phyloP scores from a whole-genome alignment of 2,888 invertebrate genomes.

The Cephus pygmeus region DNA sequence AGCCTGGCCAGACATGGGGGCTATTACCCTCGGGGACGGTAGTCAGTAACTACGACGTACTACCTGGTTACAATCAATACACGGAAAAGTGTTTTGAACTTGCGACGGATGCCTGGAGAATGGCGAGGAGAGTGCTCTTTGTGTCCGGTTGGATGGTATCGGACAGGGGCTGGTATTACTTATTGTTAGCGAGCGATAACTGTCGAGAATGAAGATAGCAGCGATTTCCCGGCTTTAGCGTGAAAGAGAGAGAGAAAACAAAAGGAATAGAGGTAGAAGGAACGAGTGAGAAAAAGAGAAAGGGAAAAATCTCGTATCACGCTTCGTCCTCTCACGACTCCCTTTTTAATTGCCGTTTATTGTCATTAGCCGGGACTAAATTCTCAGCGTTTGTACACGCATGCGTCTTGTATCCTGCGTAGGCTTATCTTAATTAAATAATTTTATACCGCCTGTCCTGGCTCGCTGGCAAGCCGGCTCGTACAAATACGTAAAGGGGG shows the following conservation, averaged over 20 bases:
- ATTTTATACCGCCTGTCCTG: background rate
- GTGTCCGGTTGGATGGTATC: background rate
- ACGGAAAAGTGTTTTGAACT: background rate
- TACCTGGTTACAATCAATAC: background rate
- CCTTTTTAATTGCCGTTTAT: background rate
- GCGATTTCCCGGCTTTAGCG: slow-evolving; percentile 9
- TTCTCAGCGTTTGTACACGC: background rate
- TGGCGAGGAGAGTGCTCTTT: background rate
- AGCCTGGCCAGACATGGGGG: background rate
- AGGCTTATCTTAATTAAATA: background rate
- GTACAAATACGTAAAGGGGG: background rate
- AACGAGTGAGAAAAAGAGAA: slow-evolving; percentile 15
- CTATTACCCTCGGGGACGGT: background rate
- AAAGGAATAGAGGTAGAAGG: slow-evolving; percentile 1
- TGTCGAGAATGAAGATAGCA: slow-evolving; percentile 16
- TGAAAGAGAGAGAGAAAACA: background rate
- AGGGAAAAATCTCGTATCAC: slow-evolving; percentile 4
- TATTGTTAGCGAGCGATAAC: background rate
- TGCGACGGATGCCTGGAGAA: background rate
- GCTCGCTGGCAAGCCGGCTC: background rate
- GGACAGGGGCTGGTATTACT: background rate
- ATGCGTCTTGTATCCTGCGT: background rate
- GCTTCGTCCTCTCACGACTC: background rate
- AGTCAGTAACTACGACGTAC: background rate
- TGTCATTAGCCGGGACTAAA: background rate